Conservation (phyloP, 2,113 vertebrate species). For the Scytalopus superciliaris region DNA sequence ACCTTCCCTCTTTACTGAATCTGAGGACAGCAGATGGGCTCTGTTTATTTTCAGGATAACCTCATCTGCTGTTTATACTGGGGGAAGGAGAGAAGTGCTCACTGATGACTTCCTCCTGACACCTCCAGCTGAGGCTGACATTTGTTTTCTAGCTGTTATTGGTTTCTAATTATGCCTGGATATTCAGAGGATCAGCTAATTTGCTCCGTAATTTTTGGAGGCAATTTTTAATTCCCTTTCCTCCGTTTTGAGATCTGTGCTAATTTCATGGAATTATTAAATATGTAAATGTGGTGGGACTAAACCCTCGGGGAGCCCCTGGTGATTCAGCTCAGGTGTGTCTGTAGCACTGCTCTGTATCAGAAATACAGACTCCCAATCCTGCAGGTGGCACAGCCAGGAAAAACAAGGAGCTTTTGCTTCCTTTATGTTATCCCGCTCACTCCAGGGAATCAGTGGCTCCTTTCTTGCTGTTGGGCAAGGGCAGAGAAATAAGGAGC, state of each 20-base stretch:
- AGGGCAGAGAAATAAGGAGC: background rate
- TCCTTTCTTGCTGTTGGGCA: background rate
- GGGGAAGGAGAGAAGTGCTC: slow-evolving; percentile 7
- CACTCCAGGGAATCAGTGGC: background rate
- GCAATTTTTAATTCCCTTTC: slow-evolving; percentile 56
- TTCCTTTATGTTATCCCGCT: background rate
- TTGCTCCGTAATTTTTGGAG: slow-evolving; percentile 46
- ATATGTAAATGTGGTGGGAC: background rate
- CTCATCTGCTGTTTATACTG: slow-evolving; percentile 46
- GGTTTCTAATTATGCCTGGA: slow-evolving; percentile 51
- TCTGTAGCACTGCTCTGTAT: background rate
- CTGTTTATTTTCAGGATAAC: slow-evolving; percentile 50
- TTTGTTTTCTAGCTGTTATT: slow-evolving; percentile 49
- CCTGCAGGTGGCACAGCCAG: background rate
- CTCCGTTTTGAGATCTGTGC: background rate
- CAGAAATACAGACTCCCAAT: background rate
- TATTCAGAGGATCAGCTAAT: slow-evolving; percentile 46
- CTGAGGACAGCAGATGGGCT: slow-evolving; percentile 37
- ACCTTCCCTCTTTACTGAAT: background rate
- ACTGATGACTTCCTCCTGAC: slow-evolving; percentile 35
- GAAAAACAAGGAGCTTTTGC: background rate
- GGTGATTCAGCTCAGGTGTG: background rate
- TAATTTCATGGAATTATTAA: slow-evolving; percentile 19
- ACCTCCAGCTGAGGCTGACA: slow-evolving; percentile 55
- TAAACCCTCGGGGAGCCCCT: background rate